Base-by-base conservation (phyloP, 2,797 vertebrate genomes). In the Poecilia velifera region DNA sequence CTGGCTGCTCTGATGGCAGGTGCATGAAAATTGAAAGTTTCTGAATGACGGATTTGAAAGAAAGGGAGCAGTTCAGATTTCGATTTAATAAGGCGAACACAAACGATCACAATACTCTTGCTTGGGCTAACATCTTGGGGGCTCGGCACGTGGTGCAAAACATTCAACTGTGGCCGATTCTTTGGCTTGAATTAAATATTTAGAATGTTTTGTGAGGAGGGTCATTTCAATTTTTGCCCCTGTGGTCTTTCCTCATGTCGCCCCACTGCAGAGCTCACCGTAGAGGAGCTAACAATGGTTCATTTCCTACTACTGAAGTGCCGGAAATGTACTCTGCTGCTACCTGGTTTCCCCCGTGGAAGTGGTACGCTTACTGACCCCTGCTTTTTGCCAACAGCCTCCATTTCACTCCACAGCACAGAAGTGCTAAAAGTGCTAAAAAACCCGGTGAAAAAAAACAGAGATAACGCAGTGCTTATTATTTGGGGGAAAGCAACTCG, bases 1-100 rank as follows among this genome's bases (percentile, higher is more conserved):
- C 84, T 90, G 90, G 83, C 87, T 86, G 82, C 74, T 88, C 88
- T 89, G 84, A 92, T 92, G 90, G 89, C 81, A 92, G 92, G 85
- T 90, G 91, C 87, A 90, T 90, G 85, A 90, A 92, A 88, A 90
- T 87, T 81, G 79, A 86, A 87, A 85, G 84, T 92, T 92, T 92
- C 93, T 94, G 90, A 95, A 94, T 88, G 86, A 93, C 91, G 76
- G 75, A 94, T 92, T 89, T 88, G 84, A 83, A 78, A 88, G 82
- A 62, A 57, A 66, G 82, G 79, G 89, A 85, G 53, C 41, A 47
- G 57, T 82, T 86, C 75, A 66, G 80, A 82, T 88, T 89, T 86
- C 72, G 87, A 72, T 84, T 90, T 89, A 82, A 88, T 86, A 77
- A 91, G 87, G 87, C 86, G 84, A 93, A 81, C 57, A 78, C 77